Evolutionary conservation across 2,888 invertebrate species (phyloP).

Genomic region (Selenia dentaria): DNA sequence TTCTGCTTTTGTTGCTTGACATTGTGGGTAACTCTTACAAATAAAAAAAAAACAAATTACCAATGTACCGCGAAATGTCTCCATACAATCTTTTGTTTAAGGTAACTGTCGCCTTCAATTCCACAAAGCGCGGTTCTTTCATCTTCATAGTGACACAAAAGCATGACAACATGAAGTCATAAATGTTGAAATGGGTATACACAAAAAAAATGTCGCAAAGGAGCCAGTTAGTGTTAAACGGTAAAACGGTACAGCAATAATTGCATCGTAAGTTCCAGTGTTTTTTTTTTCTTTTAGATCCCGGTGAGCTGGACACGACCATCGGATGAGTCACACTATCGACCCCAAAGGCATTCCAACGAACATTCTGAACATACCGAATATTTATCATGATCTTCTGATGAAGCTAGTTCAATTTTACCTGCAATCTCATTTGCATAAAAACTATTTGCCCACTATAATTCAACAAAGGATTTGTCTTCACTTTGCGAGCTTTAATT

Average conservation of each 20-base stretch:
- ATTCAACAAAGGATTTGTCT: conserved; percentile 52
- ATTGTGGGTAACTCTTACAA: neutral
- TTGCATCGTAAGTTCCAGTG: conserved; percentile 40
- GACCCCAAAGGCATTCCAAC: conserved; percentile 64
- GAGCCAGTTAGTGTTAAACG: conserved; percentile 24
- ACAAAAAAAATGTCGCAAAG: conserved; percentile 42
- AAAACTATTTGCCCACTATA: conserved; percentile 32
- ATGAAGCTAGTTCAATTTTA: conserved; percentile 41
- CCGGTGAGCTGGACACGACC: conserved; percentile 44
- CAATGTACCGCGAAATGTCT: conserved; percentile 23
- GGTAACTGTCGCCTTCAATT: conserved; percentile 31
- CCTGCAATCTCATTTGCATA: conserved; percentile 38
- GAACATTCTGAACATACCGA: conserved; percentile 62
- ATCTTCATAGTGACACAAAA: conserved; percentile 35
- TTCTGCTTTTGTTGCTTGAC: neutral
- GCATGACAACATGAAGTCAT: conserved; percentile 41
- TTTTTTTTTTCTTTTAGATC: conserved; percentile 45
- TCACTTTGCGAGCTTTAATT: conserved; percentile 52
- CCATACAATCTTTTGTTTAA: conserved; percentile 25
- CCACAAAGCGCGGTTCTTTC: conserved; percentile 23
- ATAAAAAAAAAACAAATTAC: conserved; percentile 13
- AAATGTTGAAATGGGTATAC: conserved; percentile 39
- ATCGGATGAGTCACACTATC: conserved; percentile 65
- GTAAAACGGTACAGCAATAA: conserved; percentile 42
- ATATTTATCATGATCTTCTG: conserved; percentile 50